Conservation (phyloP, 1,140 invertebrate species). For the Leguminivora glycinivorella region DNA sequence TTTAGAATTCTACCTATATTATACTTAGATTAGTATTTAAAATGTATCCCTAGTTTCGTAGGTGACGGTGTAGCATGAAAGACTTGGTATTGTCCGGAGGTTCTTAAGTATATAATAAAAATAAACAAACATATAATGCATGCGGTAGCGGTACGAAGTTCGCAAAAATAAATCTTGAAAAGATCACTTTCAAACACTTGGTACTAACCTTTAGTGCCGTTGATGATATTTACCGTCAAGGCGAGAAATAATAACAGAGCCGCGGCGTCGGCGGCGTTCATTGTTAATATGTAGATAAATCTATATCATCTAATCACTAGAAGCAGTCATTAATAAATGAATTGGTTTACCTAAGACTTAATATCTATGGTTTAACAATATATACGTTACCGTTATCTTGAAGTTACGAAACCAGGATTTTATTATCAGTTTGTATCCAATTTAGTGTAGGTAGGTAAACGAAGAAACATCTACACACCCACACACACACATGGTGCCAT, state of each 20-base stretch:
- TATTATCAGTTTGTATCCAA: not conserved
- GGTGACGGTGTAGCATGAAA: too few species aligned
- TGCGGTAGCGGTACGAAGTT: too few species aligned
- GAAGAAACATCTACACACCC: not conserved
- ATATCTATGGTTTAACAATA: conserved; percentile 25
- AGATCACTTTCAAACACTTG: not conserved
- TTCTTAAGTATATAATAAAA: too few species aligned
- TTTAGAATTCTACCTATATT: too few species aligned
- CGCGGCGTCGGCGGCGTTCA: not conserved
- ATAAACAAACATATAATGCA: too few species aligned
- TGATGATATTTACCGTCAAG: not conserved
- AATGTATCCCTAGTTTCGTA: too few species aligned
- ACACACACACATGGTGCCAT: not conserved
- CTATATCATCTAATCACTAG: too few species aligned
- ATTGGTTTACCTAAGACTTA: conserved; percentile 29
- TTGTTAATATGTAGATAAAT: not conserved
- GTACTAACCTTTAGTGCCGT: not conserved
- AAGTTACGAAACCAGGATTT: conserved; percentile 47
- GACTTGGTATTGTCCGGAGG: too few species aligned
- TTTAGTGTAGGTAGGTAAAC: not conserved
- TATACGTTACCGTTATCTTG: conserved; percentile 37
- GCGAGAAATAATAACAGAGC: not conserved
- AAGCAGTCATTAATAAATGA: conserved; percentile 30
- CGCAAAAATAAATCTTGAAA: too few species aligned
- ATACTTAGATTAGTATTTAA: too few species aligned